phyloP scores from a whole-genome alignment of 92 coral and sea anemone genomes.

The Umimayanthus kanabou region DNA sequence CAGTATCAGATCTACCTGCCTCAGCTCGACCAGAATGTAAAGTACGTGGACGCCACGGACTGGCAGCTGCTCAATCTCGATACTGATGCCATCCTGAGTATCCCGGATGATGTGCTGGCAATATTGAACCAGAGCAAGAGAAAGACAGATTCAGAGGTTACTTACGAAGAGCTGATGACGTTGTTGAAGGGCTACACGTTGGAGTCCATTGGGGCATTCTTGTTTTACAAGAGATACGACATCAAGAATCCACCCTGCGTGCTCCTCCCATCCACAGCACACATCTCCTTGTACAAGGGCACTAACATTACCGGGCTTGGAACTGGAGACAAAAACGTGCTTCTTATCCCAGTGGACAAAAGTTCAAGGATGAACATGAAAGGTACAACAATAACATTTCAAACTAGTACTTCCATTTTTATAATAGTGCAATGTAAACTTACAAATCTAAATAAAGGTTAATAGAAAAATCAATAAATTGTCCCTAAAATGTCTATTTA shows the following conservation, averaged over 20 bases:
- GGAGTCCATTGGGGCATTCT: conserved; percentile 69
- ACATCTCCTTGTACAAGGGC: conserved; percentile 83
- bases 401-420: no score
- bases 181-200: conserved; percentile 59
- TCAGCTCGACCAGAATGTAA: conserved; percentile 48
- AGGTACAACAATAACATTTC: background rate
- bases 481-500: no score
- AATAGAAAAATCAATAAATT: no score
- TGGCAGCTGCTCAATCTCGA: conserved; percentile 92
- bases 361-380: conserved; percentile 36
- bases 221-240: conserved; percentile 61
- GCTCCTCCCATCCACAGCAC: conserved; percentile 75
- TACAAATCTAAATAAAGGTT: no score
- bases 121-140: conserved; percentile 32
- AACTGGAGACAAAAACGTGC: conserved; percentile 65
- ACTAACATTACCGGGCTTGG: conserved; percentile 71
- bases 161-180: conserved; percentile 46
- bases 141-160: background rate
- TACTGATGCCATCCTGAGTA: conserved; percentile 64
- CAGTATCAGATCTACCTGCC: conserved; percentile 57
- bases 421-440: no score
- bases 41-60: conserved; percentile 53
- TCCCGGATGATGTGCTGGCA: conserved; percentile 64
- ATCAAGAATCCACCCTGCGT: conserved; percentile 67
- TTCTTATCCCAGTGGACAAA: conserved; percentile 38